Evolutionary conservation across 2,888 invertebrate genomes (phyloP).

Genomic region (Dicranocentrus wangi): DNA sequence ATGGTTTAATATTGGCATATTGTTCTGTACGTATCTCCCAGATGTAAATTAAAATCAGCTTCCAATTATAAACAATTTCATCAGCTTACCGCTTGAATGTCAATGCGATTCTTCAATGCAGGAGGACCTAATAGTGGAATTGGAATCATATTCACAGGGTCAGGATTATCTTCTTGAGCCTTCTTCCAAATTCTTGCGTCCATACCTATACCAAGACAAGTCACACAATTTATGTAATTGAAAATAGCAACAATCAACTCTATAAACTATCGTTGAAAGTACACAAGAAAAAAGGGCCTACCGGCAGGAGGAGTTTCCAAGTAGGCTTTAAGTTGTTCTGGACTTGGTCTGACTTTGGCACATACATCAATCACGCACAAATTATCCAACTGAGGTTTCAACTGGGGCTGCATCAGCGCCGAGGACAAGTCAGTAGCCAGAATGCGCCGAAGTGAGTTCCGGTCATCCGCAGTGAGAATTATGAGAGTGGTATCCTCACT

Average conservation of each 20-base stretch:
- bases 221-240: slow-evolving; percentile 49
- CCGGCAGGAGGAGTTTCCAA: slow-evolving; percentile 90
- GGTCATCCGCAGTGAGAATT: slow-evolving; percentile 76
- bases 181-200: slow-evolving; percentile 96
- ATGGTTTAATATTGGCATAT: slow-evolving; percentile 71
- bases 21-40: not conserved
- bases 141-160: slow-evolving; percentile 90
- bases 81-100: slow-evolving; percentile 78
- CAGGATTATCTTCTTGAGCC: slow-evolving; percentile 96
- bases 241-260: too few relatives aligned
- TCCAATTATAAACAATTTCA: not conserved
- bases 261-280: too few relatives aligned
- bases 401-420: slow-evolving; percentile 81
- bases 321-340: slow-evolving; percentile 88
- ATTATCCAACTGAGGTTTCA: slow-evolving; percentile 83
- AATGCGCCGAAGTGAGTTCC: slow-evolving; percentile 79
- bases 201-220: slow-evolving; percentile 80
- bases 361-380: slow-evolving; percentile 84
- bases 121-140: slow-evolving; percentile 94
- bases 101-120: slow-evolving; percentile 82
- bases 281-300: slow-evolving; percentile 71
- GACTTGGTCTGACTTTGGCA: slow-evolving; percentile 84
- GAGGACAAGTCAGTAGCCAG: slow-evolving; percentile 83
- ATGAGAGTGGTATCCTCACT: slow-evolving; percentile 87
- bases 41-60: not conserved